These are phyloP conservation scores for Hydractinia symbiolongicarpus DNA, from an alignment of 30 jellyfish, hydroid and myxozoan genomes.

Conservation along the genomic window DNA sequence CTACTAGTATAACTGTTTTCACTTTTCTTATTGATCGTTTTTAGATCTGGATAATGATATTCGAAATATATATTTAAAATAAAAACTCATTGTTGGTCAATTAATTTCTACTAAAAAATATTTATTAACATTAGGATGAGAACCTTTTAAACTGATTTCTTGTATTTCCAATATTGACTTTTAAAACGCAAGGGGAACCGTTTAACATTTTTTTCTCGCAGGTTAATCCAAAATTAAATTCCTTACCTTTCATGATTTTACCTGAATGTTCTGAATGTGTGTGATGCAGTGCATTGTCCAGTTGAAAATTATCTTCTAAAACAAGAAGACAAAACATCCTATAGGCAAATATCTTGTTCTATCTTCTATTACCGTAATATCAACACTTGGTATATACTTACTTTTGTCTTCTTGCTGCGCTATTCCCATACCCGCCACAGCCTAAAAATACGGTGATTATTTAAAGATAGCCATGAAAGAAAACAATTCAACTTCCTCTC, in stretches of 20 bases:
- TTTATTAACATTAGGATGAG: too few species aligned
- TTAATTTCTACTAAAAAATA: too few species aligned
- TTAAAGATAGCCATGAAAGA: too few species aligned
- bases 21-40: too few species aligned
- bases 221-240: neutral
- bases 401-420: slow-evolving; percentile 69
- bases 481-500: too few species aligned
- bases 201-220: neutral
- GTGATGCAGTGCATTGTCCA: neutral
- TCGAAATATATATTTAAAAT: too few species aligned
- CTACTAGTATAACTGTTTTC: too few species aligned
- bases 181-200: neutral
- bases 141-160: neutral
- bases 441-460: slow-evolving; percentile 22
- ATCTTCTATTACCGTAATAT: too few species aligned
- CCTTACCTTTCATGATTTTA: slow-evolving; percentile 16
- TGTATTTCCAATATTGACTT: neutral
- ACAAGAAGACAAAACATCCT: too few species aligned
- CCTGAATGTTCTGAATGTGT: slow-evolving; percentile 19
- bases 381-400: slow-evolving; percentile 14
- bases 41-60: too few species aligned
- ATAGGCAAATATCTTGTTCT: too few species aligned
- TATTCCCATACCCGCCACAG: slow-evolving; percentile 77
- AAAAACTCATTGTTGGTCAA: too few species aligned
- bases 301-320: slow-evolving; percentile 13